Evolutionary conservation across 2,888 invertebrate species (phyloP).

Genomic region (Endomychus coccineus): DNA sequence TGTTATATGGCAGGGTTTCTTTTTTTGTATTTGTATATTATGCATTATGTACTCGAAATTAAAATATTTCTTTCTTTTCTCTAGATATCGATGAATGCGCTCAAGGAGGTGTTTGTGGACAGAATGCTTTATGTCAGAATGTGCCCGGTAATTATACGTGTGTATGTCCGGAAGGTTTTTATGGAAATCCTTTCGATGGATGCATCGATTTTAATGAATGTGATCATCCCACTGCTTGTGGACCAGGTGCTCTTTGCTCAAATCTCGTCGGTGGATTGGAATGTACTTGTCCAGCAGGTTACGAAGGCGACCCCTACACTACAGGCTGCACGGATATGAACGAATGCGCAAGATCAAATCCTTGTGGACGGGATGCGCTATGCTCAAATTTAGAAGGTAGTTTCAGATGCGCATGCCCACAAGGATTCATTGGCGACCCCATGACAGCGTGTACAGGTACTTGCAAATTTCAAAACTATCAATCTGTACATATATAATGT

Average conservation of each 20-base stretch:
- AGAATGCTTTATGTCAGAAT: constrained; percentile 74
- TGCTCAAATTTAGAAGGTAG: constrained; percentile 75
- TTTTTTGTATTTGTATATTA: not conserved
- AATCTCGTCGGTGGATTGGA: constrained; percentile 74
- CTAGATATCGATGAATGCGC: constrained; percentile 84
- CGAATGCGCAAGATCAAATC: constrained; percentile 59
- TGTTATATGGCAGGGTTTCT: no score
- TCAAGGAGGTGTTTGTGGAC: constrained; percentile 73
- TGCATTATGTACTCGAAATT: not conserved
- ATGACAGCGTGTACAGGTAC: constrained; percentile 67
- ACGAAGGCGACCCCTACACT: constrained; percentile 68
- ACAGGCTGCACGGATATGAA: constrained; percentile 66
- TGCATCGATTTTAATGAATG: constrained; percentile 85
- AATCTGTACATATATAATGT: constrained; percentile 17
- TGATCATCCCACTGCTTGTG: constrained; percentile 62
- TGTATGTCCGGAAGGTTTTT: constrained; percentile 71
- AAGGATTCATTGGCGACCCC: constrained; percentile 76
- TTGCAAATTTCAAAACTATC: constrained; percentile 11
- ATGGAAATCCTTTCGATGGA: constrained; percentile 73
- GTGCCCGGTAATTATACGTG: constrained; percentile 83
- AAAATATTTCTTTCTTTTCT: constrained; percentile 1
- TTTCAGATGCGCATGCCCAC: constrained; percentile 74
- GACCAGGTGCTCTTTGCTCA: constrained; percentile 68
- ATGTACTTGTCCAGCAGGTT: constrained; percentile 79
- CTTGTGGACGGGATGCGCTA: constrained; percentile 70